Percentiles rank a stretch among this genome's conserved stretches.
Conservation (phyloP, 2,888 invertebrate species). For the Priocnemis perturbator region DNA sequence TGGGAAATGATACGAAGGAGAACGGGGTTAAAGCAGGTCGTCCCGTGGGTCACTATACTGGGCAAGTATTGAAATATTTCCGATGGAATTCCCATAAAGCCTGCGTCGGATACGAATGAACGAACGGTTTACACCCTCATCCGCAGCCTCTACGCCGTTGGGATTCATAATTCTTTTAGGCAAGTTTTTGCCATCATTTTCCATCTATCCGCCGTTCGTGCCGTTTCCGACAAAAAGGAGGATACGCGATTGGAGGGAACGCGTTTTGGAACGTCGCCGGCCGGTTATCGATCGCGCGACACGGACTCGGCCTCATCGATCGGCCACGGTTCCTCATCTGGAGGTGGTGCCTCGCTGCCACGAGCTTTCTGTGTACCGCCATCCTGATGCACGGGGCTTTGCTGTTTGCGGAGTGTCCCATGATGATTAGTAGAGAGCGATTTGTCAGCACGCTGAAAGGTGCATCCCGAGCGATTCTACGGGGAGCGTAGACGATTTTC, state of each 20-base stretch:
- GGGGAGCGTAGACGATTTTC: background rate
- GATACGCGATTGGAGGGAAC: background rate
- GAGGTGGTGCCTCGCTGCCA: constrained; percentile 3
- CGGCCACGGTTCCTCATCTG: constrained; percentile 13
- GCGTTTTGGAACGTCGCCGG: constrained; percentile 19
- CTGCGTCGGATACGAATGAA: constrained; percentile 46
- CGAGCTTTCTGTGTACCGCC: constrained; percentile 12
- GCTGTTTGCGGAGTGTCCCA: constrained; percentile 27
- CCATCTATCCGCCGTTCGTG: constrained; percentile 44
- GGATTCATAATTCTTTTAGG: constrained; percentile 55
- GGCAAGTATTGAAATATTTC: constrained; percentile 63
- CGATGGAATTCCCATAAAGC: constrained; percentile 65
- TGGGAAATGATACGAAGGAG: constrained; percentile 32
- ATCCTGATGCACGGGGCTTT: constrained; percentile 18
- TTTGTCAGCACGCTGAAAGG: constrained; percentile 32
- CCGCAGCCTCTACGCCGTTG: constrained; percentile 25
- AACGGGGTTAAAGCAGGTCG: constrained; percentile 11
- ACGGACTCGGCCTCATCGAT: constrained; percentile 12
- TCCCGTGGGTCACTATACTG: constrained; percentile 34
- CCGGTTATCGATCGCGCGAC: constrained; percentile 25
- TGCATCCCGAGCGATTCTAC: background rate
- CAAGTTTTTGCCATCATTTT: constrained; percentile 53
- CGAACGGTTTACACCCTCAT: constrained; percentile 47
- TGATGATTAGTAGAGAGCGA: constrained; percentile 30
- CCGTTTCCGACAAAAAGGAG: constrained; percentile 15